phyloP scores from a whole-genome alignment of 2,113 vertebrate genomes.

The Takifugu flavidus region DNA sequence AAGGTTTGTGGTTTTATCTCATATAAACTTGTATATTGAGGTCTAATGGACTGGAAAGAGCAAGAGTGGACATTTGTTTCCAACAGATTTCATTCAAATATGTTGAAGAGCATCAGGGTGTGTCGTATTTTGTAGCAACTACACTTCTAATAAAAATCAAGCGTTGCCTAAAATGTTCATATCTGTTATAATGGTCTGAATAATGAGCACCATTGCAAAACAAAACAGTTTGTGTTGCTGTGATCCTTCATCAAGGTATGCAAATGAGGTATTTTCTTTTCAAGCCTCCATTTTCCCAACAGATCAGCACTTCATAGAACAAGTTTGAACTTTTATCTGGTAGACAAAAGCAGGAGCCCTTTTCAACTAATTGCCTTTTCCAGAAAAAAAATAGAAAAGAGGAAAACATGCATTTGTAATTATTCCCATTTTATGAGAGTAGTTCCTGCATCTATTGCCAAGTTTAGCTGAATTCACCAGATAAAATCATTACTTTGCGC shows the following conservation, averaged over 20 bases:
- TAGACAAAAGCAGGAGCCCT: background rate
- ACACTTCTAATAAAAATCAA: constrained; percentile 19
- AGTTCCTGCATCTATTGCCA: too few relatives aligned
- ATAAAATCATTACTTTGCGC: too few relatives aligned
- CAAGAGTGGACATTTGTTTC: background rate
- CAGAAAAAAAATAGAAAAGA: too few relatives aligned
- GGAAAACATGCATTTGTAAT: too few relatives aligned
- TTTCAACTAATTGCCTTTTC: background rate
- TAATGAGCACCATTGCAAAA: constrained; percentile 18
- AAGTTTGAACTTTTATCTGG: constrained; percentile 7
- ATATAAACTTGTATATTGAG: background rate
- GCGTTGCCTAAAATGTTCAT: background rate
- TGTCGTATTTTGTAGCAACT: background rate
- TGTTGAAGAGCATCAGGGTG: background rate
- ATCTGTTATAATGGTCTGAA: constrained; percentile 9
- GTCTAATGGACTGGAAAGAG: background rate
- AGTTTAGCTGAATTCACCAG: too few relatives aligned
- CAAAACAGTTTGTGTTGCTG: constrained; percentile 16
- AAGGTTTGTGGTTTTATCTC: background rate
- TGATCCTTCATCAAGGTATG: constrained; percentile 29
- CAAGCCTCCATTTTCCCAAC: constrained; percentile 13
- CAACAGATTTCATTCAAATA: constrained; percentile 5
- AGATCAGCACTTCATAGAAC: constrained; percentile 10
- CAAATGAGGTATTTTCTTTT: constrained; percentile 26
- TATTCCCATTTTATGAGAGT: too few relatives aligned